Conservation (phyloP, 2,113 vertebrate species). For the Bos taurus region ARS-UCD2.0 NC_037343.1:47483001-47483500, state of each 20-base stretch:
- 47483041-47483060: neutral
- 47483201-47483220: neutral
- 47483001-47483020: neutral
- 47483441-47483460: neutral
- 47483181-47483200: neutral
- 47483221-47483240: rapidly evolving
- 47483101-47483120: neutral
- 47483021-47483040: neutral
- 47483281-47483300: rapidly evolving
- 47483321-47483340: rapidly evolving
- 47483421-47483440: neutral
- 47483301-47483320: rapidly evolving
- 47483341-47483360: neutral
- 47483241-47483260: neutral
- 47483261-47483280: rapidly evolving
- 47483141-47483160: neutral
- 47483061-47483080: neutral
- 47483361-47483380: neutral
- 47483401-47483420: rapidly evolving
- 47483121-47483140: neutral
- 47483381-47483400: neutral
- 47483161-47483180: neutral
- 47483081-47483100: neutral
- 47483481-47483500: too few species aligned
- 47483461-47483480: neutral